Conservation (phyloP, 2,113 vertebrate genomes). For the Macrotis lagotis region DNA sequence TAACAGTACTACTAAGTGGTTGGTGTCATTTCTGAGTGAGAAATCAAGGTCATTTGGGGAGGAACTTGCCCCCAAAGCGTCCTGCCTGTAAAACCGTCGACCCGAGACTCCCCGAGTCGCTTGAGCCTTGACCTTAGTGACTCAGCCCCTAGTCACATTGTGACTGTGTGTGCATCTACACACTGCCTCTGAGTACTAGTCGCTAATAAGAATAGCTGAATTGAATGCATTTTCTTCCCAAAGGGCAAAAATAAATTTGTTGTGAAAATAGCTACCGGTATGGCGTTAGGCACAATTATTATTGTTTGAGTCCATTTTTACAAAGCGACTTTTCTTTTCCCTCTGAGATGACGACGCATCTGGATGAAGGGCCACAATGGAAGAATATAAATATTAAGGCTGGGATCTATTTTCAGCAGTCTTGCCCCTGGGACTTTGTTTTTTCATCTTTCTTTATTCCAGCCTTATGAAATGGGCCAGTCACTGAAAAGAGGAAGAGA, state of each 20-base stretch:
- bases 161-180: background rate
- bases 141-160: background rate
- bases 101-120: background rate
- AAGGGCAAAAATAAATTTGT: conserved; percentile 63
- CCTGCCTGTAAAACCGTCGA: background rate
- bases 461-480: conserved; percentile 34
- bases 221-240: conserved; percentile 67
- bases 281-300: conserved; percentile 58
- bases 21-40: background rate
- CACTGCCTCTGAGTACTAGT: background rate
- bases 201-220: conserved; percentile 69
- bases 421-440: background rate
- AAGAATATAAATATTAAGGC: conserved; percentile 46
- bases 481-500: conserved; percentile 40
- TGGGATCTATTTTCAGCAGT: conserved; percentile 50
- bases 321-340: conserved; percentile 19
- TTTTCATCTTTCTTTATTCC: conserved; percentile 57
- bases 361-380: conserved; percentile 56
- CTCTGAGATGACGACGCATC: conserved; percentile 39
- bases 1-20: background rate
- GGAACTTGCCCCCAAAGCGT: background rate
- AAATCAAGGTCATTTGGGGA: conserved; percentile 24
- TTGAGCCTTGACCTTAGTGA: background rate
- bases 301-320: conserved; percentile 53
- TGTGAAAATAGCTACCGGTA: conserved; percentile 61